Evolutionary conservation across 64 coral and sea anemone species (phyloP).

Genomic region (Dendrophyllia cribrosa): DNA sequence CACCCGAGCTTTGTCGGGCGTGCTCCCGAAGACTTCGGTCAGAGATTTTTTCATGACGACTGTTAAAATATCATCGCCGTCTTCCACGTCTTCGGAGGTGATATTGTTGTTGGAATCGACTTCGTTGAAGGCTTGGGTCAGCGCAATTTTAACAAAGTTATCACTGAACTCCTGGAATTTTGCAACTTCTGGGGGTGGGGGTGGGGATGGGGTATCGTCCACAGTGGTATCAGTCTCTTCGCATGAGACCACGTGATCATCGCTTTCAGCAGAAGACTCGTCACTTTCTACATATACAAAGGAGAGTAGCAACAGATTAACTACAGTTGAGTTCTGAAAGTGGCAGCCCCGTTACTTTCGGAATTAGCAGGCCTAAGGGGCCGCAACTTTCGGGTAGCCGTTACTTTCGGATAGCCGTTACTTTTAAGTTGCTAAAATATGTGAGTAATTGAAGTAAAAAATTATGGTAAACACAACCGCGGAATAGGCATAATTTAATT

Average conservation of each 20-base stretch:
- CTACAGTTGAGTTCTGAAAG: too few species aligned
- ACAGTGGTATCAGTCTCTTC: background rate
- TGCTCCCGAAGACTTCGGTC: constrained; percentile 42
- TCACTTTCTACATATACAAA: constrained; percentile 5
- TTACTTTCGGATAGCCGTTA: too few species aligned
- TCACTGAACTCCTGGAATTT: constrained; percentile 25
- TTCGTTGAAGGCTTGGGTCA: constrained; percentile 16
- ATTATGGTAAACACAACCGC: too few species aligned
- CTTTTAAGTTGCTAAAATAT: too few species aligned
- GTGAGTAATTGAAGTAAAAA: too few species aligned
- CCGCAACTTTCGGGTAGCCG: too few species aligned
- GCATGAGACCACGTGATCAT: background rate
- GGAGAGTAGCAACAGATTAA: background rate
- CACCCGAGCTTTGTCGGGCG: constrained; percentile 36
- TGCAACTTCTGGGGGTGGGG: background rate
- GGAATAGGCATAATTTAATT: too few species aligned
- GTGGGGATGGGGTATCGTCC: background rate
- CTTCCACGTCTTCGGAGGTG: constrained; percentile 15
- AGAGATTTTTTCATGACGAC: constrained; percentile 73
- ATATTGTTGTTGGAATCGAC: constrained; percentile 24
- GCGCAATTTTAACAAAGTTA: constrained; percentile 14
- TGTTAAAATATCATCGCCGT: constrained; percentile 44
- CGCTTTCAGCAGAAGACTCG: background rate
- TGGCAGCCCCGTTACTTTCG: too few species aligned
- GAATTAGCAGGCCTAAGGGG: too few species aligned